phyloP scores from a whole-genome alignment of 2,797 vertebrate genomes.

The Malurus splendens region DNA sequence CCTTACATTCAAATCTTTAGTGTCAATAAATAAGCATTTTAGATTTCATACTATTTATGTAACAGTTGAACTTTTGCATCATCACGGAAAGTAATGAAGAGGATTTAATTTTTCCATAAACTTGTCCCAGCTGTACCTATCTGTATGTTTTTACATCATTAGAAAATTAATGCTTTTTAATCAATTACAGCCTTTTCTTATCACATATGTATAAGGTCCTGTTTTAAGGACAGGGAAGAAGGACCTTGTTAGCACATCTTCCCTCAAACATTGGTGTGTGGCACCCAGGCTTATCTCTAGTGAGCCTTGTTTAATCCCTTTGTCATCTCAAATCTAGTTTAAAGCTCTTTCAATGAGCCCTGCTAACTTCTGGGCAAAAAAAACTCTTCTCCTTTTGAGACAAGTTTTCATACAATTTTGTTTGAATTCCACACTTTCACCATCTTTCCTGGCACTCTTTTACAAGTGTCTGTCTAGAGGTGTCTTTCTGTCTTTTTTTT shows the following conservation, averaged over 20 bases:
- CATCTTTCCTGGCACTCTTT: not conserved
- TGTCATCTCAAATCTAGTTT: not conserved
- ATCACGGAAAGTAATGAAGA: not conserved
- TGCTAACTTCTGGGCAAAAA: not conserved
- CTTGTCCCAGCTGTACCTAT: not conserved
- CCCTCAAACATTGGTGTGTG: not conserved
- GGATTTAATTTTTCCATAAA: not conserved
- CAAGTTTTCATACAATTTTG: not conserved
- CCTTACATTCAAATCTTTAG: not conserved
- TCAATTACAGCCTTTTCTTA: not conserved
- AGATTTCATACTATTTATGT: not conserved
- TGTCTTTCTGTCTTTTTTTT: not conserved
- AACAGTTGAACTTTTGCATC: not conserved
- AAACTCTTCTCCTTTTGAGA: not conserved
- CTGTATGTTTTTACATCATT: not conserved
- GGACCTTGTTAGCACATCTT: not conserved
- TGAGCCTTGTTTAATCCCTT: not conserved
- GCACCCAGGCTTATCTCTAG: not conserved
- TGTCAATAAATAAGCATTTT: not conserved
- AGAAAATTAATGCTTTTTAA: not conserved
- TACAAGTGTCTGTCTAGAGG: not conserved
- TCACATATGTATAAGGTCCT: not conserved
- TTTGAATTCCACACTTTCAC: not conserved
- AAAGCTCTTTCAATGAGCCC: not conserved
- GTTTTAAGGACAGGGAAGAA: not conserved